These are phyloP conservation scores for Ypsolopha scabrella DNA, from an alignment of 2,888 invertebrate genomes.

Conservation along the genomic window DNA sequence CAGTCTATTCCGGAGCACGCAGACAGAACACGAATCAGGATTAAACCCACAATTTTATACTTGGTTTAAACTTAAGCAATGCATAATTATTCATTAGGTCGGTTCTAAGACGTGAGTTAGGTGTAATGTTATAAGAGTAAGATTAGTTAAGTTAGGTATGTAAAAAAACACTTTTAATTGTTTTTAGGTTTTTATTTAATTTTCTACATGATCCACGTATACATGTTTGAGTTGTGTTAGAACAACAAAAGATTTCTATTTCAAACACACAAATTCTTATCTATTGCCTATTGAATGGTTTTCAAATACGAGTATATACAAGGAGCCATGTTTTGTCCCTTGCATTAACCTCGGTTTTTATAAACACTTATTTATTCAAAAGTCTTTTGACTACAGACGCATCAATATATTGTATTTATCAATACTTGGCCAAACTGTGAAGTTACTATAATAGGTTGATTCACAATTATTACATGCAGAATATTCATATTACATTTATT, in stretches of 20 bases:
- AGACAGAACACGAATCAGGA: too few species aligned
- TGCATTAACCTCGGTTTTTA: too few species aligned
- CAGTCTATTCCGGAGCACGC: too few species aligned
- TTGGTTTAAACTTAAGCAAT: too few species aligned
- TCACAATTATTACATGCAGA: neutral
- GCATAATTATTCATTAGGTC: too few species aligned
- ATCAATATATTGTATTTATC: too few species aligned
- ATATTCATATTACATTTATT: neutral
- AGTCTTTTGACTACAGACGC: too few species aligned
- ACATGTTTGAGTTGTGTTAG: constrained; percentile 14
- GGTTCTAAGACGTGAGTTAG: too few species aligned
- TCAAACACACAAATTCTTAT: constrained; percentile 4
- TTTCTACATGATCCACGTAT: constrained; percentile 21
- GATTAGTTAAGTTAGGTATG: neutral
- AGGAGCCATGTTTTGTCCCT: too few species aligned
- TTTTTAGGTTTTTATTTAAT: constrained; percentile 7
- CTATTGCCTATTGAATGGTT: constrained; percentile 2
- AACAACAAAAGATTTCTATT: constrained; percentile 5
- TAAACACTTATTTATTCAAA: too few species aligned
- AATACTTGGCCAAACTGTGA: neutral
- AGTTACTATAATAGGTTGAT: neutral
- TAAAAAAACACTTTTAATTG: neutral
- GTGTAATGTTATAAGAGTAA: too few species aligned
- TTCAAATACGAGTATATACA: neutral
- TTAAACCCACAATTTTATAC: too few species aligned